phyloP scores from a whole-genome alignment of 2,888 invertebrate species.

The Drosophila neonasuta region DNA sequence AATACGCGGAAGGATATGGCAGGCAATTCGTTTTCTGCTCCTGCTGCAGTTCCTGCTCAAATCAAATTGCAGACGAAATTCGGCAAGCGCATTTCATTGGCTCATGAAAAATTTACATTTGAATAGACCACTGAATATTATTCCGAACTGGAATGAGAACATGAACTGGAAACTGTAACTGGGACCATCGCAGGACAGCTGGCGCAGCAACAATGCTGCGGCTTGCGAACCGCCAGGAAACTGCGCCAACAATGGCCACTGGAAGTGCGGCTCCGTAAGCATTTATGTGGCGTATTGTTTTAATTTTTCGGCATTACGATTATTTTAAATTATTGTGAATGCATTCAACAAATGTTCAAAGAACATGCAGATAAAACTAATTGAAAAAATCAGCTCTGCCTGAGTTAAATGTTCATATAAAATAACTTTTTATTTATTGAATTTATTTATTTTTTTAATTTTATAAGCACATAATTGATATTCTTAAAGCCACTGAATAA shows the following conservation, averaged over 20 bases:
- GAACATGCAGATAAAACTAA: not conserved
- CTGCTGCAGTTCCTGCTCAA: conserved; percentile 35
- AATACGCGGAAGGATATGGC: conserved; percentile 78
- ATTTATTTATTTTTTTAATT: too few relatives aligned
- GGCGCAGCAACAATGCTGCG: conserved; percentile 56
- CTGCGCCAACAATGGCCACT: conserved; percentile 66
- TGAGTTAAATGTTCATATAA: not conserved
- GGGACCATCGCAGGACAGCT: conserved; percentile 26
- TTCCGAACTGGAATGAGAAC: not conserved
- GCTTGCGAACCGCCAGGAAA: conserved; percentile 50
- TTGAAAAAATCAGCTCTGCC: too few relatives aligned
- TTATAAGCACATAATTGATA: too few relatives aligned
- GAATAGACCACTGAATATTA: conserved; percentile 59
- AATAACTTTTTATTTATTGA: not conserved
- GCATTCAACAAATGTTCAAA: conserved; percentile 28
- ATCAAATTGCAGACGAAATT: conserved; percentile 50
- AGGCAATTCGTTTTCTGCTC: conserved; percentile 73
- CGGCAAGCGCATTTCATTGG: conserved; percentile 53
- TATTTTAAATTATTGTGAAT: conserved; percentile 19
- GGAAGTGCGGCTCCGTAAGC: conserved; percentile 74
- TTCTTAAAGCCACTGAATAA: too few relatives aligned
- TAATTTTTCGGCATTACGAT: conserved; percentile 68
- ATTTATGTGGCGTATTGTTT: conserved; percentile 77
- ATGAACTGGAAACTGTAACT: not conserved
- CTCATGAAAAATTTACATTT: conserved; percentile 76